Evolutionary conservation across 2,797 vertebrate genomes (phyloP).

Genomic region (Takifugu rubripes): DNA sequence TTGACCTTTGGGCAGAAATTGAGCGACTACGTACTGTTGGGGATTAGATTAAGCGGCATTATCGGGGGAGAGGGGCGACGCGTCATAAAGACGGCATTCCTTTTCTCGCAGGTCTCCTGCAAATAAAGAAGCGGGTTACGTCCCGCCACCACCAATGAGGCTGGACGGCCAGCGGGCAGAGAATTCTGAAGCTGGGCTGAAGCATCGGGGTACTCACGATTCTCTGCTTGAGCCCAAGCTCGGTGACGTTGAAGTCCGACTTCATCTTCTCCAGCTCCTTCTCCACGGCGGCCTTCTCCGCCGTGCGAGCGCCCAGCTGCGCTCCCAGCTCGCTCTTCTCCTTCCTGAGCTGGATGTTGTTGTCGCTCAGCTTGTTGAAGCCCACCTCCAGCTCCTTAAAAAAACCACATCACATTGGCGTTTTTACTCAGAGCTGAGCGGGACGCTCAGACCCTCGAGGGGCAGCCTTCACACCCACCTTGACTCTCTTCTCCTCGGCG

Average conservation of each 20-base stretch:
- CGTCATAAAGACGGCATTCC: too few species aligned
- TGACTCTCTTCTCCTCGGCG: constrained; percentile 73
- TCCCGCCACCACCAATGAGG: too few species aligned
- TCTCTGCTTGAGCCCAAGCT: constrained; percentile 7
- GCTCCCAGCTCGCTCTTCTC: constrained; percentile 68
- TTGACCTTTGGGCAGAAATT: too few species aligned
- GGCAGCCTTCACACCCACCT: constrained; percentile 42
- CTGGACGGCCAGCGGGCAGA: too few species aligned
- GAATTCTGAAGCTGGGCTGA: background rate
- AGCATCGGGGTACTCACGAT: constrained; percentile 52
- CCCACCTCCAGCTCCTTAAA: constrained; percentile 72
- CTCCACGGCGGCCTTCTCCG: constrained; percentile 60
- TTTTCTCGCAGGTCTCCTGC: too few species aligned
- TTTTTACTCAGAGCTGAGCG: background rate
- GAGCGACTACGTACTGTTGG: too few species aligned
- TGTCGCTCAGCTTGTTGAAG: constrained; percentile 62
- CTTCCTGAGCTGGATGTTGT: constrained; percentile 58
- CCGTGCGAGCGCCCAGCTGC: constrained; percentile 66
- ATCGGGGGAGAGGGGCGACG: too few species aligned
- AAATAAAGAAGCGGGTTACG: too few species aligned
- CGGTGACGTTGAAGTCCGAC: constrained; percentile 60
- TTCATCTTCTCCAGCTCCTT: constrained; percentile 47
- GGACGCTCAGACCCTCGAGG: background rate
- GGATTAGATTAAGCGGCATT: too few species aligned
- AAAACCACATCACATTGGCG: constrained; percentile 23